Evolutionary conservation across 92 coral and sea anemone genomes (phyloP).

Genomic region (Palythoa caribaeorum): DNA sequence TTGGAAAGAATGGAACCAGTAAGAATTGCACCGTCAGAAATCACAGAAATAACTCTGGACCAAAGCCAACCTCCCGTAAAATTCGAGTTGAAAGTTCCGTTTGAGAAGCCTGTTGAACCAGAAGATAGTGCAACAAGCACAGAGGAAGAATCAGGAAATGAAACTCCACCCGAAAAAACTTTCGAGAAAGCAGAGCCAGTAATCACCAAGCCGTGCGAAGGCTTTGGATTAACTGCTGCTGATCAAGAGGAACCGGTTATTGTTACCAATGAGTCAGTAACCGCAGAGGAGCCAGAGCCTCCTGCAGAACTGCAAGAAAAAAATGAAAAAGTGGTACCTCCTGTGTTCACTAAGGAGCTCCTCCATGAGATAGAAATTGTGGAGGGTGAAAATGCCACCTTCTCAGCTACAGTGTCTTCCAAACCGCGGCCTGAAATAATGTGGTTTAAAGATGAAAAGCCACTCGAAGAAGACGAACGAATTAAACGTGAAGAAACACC

Average conservation of each 20-base stretch:
- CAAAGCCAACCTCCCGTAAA: neutral
- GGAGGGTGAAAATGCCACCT: constrained; percentile 81
- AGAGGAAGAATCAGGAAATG: neutral
- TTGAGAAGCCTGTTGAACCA: neutral
- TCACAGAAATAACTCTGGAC: constrained; percentile 8
- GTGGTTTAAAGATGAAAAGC: constrained; percentile 79
- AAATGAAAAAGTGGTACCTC: constrained; percentile 48
- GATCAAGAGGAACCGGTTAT: constrained; percentile 15
- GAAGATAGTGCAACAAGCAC: neutral
- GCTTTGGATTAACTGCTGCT: too few relatives aligned
- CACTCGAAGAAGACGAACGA: constrained; percentile 72
- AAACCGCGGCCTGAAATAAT: constrained; percentile 73
- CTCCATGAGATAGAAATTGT: constrained; percentile 56
- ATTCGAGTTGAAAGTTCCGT: neutral
- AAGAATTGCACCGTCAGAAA: neutral
- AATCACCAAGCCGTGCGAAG: too few relatives aligned
- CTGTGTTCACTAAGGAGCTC: constrained; percentile 47
- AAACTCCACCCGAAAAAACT: neutral
- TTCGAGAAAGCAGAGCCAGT: neutral
- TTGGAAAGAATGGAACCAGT: neutral
- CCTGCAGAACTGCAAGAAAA: constrained; percentile 48
- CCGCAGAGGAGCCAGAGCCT: constrained; percentile 48
- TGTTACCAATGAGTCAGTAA: constrained; percentile 21
- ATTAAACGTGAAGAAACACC: constrained; percentile 69
- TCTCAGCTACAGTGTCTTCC: constrained; percentile 73